phyloP scores from a whole-genome alignment of 2,888 invertebrate species.

The Marronus borbonicus region DNA sequence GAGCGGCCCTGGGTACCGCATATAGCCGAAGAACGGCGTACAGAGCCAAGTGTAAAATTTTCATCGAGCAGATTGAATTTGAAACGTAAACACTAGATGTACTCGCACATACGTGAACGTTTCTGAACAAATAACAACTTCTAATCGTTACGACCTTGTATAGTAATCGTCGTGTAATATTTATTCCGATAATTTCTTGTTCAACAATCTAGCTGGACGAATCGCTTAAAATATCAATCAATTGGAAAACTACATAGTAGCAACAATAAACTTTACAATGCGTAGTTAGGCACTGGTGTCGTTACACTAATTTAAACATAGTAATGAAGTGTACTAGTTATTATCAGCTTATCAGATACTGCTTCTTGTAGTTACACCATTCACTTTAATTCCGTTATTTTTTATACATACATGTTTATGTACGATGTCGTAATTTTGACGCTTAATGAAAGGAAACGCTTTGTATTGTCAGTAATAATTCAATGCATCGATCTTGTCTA shows the following conservation, averaged over 20 bases:
- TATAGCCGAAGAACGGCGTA: no score
- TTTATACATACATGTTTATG: no score
- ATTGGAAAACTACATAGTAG: conserved; percentile 21
- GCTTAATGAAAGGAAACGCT: no score
- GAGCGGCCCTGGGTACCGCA: no score
- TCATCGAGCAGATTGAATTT: conserved; percentile 32
- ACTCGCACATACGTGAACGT: conserved; percentile 12
- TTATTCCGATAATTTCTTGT: conserved; percentile 37
- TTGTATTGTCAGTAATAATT: no score
- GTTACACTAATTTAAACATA: no score
- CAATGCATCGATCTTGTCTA: no score
- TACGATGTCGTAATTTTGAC: no score
- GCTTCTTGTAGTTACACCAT: no score
- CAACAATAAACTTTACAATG: not conserved
- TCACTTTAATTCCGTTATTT: no score
- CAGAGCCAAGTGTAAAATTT: not conserved
- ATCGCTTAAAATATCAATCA: conserved; percentile 22
- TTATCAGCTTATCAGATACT: no score
- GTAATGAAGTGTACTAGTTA: no score
- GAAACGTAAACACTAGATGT: conserved; percentile 35
- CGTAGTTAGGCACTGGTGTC: not conserved
- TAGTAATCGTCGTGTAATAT: conserved; percentile 32
- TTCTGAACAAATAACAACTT: conserved; percentile 40
- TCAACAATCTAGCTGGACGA: conserved; percentile 10
- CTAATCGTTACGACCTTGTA: conserved; percentile 44